Conservation (phyloP, 2,797 vertebrate species). For the Monodelphis domestica region DNA sequence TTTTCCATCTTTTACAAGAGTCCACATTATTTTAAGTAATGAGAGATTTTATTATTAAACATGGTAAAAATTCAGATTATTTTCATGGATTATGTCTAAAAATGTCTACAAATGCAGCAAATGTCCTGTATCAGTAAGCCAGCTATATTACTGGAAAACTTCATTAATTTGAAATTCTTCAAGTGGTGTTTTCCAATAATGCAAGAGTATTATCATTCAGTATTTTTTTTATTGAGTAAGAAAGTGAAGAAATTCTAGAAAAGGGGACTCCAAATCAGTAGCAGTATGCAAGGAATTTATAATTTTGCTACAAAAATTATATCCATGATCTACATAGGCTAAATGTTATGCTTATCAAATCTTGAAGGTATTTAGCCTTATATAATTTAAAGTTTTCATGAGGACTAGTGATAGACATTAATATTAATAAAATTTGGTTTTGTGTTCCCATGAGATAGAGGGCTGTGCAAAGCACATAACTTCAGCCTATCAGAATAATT, state of each 20-base stretch:
- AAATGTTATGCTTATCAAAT: neutral
- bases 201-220: neutral
- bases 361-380: neutral
- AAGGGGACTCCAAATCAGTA: neutral
- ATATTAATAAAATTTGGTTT: neutral
- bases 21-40: neutral
- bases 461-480: neutral
- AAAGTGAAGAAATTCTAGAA: neutral
- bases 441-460: neutral
- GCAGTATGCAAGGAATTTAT: neutral
- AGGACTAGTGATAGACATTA: neutral
- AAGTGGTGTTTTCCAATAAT: slow-evolving; percentile 45
- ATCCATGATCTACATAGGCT: neutral
- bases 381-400: neutral
- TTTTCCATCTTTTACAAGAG: neutral
- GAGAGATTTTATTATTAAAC: neutral
- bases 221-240: neutral
- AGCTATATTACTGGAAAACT: slow-evolving; percentile 23
- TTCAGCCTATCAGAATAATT: neutral
- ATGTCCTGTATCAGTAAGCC: neutral
- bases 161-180: slow-evolving; percentile 46
- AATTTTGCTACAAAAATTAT: neutral
- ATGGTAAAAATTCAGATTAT: neutral
- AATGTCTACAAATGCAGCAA: neutral
- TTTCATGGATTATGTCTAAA: neutral